Evolutionary conservation across 2,797 vertebrate species (phyloP), one percentile per base, ranked within the genome.

Genomic region (Apogon talboti): DNA sequence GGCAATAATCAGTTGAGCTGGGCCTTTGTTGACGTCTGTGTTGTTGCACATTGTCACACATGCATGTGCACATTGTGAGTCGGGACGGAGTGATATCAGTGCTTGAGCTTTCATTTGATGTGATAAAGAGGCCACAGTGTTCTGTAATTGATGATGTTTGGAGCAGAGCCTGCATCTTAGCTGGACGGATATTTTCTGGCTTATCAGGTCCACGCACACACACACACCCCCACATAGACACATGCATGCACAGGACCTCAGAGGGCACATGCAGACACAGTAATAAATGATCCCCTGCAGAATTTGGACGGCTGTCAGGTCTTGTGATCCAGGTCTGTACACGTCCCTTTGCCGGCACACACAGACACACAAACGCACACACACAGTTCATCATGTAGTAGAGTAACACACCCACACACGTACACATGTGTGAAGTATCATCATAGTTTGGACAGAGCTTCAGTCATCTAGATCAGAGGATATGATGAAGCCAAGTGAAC

Each of bases 131-230:
- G 65, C 50, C 61, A 52, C 14, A 9, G 40, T 66, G 71, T 48
- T 68, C 70, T 77, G 41, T 69, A 66, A 74, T 64, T 14, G 14
- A 73, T 69, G 52, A 65, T 58, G 47, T 66, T 76, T 78, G 73
- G 77, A 73, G 58, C 65, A 16, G 16, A 80, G 80, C 48, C 13
- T 6, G 18, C 4, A 33, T 61, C 74, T 72, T 52, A 61, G 66
- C 60, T 21, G 19, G 69, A 44, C 7, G 0, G 21, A 76, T 47
- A 56, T 64, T 66, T 71, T 53, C 44, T 47, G 76, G 59, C 66
- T 80, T 73, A 69, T 70, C 56, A 12, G 58, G 63, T 63, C 28
- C 15, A 35, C 57, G 47, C 3, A 42, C 62, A n/a, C 48, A 47
- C 49, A 37, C 50, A 66, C 56, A 38, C 21, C 24, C 63, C 40